phyloP scores from a whole-genome alignment of 2,113 vertebrate genomes.

The Megaptera novaeangliae region DNA sequence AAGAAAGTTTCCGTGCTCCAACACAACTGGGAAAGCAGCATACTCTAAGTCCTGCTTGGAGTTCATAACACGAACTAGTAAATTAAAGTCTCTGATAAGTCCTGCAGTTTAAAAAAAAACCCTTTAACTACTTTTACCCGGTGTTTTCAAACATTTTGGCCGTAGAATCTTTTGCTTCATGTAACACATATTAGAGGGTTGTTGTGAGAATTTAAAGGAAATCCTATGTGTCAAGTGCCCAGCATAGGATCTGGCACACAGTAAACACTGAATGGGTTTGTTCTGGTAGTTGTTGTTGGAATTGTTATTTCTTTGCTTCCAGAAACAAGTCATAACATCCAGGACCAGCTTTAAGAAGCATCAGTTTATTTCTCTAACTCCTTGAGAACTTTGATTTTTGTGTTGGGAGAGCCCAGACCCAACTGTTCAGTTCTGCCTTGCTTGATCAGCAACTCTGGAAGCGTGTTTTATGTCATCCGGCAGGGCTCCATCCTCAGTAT shows the following conservation, averaged over 20 bases:
- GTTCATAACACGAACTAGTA: background rate
- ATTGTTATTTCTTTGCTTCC: background rate
- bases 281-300: background rate
- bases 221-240: background rate
- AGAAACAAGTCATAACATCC: background rate
- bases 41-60: background rate
- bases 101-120: background rate
- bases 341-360: background rate
- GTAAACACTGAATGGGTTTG: background rate
- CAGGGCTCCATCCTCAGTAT: background rate
- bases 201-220: background rate
- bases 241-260: background rate
- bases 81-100: background rate
- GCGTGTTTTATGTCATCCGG: background rate
- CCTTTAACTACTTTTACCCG: background rate
- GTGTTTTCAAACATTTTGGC: background rate
- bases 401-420: background rate
- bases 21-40: background rate
- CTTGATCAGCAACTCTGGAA: background rate
- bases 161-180: background rate
- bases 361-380: background rate
- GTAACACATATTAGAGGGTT: background rate
- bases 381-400: slow-evolving; percentile 9
- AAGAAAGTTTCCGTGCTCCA: background rate
- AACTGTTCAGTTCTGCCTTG: background rate